Evolutionary conservation across 2,888 invertebrate genomes (phyloP).

Genomic region (Platycheirus albimanus): DNA sequence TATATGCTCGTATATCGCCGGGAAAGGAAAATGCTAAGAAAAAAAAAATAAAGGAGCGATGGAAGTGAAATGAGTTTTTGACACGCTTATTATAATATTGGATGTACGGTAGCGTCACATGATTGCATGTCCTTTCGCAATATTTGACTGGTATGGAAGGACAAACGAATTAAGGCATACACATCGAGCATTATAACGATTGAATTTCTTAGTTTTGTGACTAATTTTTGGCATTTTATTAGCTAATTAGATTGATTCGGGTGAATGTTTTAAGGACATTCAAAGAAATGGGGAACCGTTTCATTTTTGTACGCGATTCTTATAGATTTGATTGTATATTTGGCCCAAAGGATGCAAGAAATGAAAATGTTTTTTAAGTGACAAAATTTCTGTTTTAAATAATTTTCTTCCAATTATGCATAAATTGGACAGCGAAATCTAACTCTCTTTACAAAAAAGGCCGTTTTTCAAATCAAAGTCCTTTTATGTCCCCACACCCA

Average conservation of each 20-base stretch:
- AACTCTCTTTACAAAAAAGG: no score
- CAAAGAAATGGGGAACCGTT: no score
- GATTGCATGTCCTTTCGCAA: conserved; percentile 63
- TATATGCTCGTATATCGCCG: neutral
- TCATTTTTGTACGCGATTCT: no score
- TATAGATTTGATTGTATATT: no score
- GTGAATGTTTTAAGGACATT: neutral
- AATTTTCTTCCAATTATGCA: no score
- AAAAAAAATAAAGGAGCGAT: conserved; percentile 8
- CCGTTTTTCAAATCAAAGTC: no score
- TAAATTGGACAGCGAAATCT: no score
- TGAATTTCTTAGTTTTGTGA: conserved; percentile 61
- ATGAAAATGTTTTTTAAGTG: no score
- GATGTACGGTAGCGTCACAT: conserved; percentile 33
- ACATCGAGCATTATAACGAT: conserved; percentile 45
- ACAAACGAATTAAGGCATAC: conserved; percentile 68
- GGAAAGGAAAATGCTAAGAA: no score
- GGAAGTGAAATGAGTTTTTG: conserved; percentile 59
- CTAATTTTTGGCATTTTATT: conserved; percentile 73
- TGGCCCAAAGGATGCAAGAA: no score
- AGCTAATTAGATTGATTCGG: conserved; percentile 71
- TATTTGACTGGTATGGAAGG: conserved; percentile 44
- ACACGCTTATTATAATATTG: conserved; percentile 50
- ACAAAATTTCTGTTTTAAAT: no score
- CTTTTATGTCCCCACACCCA: no score